Conservation (phyloP, 2,888 invertebrate genomes). For the Escarpia spicata region DNA sequence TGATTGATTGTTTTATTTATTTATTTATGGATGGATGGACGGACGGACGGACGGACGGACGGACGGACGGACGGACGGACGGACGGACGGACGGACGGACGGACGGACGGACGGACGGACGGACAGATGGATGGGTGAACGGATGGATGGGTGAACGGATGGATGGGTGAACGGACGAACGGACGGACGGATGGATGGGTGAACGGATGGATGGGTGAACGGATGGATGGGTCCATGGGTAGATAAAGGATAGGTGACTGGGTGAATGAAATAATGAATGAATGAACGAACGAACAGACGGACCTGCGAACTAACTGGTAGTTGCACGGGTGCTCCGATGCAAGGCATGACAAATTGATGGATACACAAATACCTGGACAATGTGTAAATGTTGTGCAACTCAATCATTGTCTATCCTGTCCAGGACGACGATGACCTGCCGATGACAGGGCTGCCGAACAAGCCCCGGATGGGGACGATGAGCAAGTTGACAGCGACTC, state of each 20-base stretch:
- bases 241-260: not conserved
- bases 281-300: no score
- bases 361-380: no score
- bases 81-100: not conserved
- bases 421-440: constrained; percentile 3
- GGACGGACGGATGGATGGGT: not conserved
- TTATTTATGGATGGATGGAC: no score
- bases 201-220: not conserved
- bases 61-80: not conserved
- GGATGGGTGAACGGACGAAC: not conserved
- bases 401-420: not conserved
- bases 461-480: constrained; percentile 30
- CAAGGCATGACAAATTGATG: no score
- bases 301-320: no score
- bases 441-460: not conserved
- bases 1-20: no score
- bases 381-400: not conserved
- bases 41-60: no score
- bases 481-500: constrained; percentile 28
- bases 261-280: no score
- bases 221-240: not conserved
- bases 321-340: no score
- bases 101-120: not conserved
- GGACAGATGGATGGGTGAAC: not conserved
- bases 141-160: not conserved